Percentiles rank a stretch among this genome's conserved stretches.
phyloP scores from a whole-genome alignment of 2,888 invertebrate genomes.

The Lasiommata megera region DNA sequence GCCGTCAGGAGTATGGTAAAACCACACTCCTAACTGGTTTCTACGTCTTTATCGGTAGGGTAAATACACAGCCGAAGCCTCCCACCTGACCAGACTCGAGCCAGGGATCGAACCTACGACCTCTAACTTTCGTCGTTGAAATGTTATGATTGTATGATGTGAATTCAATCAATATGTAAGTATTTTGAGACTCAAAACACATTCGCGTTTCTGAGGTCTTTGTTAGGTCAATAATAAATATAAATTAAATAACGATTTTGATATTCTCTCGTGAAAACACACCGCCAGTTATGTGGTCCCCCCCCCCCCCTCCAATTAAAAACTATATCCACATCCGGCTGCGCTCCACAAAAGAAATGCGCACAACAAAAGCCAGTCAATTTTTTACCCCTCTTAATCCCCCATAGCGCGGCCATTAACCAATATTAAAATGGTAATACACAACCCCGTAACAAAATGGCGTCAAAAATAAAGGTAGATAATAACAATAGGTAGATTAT shows the following conservation, averaged over 20 bases:
- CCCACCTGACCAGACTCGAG: no score
- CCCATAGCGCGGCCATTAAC: conserved; percentile 35
- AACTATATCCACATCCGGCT: conserved; percentile 29
- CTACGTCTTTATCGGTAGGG: no score
- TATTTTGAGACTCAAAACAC: no score
- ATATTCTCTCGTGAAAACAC: neutral
- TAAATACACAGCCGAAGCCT: no score
- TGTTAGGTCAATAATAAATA: neutral
- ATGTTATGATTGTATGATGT: no score
- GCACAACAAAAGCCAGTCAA: conserved; percentile 22
- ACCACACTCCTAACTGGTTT: no score
- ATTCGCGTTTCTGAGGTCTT: no score
- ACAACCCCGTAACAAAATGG: conserved; percentile 39
- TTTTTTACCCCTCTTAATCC: conserved; percentile 35
- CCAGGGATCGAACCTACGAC: no score
- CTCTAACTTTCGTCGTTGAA: no score
- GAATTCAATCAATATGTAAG: no score
- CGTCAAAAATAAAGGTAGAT: conserved; percentile 36
- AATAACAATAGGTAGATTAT: conserved; percentile 36
- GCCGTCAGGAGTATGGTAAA: no score
- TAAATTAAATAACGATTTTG: neutral
- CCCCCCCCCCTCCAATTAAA: conserved; percentile 16
- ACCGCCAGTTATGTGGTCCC: neutral
- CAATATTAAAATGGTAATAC: conserved; percentile 40
- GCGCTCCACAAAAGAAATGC: conserved; percentile 16